Percentiles rank a stretch among this genome's conserved stretches.
Conservation (phyloP, 2,797 vertebrate genomes). For the Pteropus rufus region DNA sequence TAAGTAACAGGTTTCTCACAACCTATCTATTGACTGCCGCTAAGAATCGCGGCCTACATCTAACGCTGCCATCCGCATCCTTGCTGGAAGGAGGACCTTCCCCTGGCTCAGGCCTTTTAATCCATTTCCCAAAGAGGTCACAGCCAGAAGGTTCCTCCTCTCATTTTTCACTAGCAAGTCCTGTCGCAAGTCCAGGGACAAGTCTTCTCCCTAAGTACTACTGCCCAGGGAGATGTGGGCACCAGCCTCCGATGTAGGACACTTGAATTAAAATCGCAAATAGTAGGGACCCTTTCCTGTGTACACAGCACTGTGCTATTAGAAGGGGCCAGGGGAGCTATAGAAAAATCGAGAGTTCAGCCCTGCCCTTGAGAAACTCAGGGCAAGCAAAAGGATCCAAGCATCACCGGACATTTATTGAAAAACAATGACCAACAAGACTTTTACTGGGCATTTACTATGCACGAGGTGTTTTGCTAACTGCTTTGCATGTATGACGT, state of each 20-base stretch:
- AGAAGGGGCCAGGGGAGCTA: neutral
- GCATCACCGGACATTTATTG: too few relatives aligned
- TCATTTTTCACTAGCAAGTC: neutral
- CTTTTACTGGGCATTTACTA: neutral
- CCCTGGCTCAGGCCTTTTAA: neutral
- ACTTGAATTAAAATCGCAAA: neutral
- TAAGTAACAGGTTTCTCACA: neutral
- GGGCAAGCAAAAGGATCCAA: neutral
- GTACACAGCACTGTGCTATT: too few relatives aligned
- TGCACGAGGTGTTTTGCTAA: neutral
- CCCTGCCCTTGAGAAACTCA: neutral
- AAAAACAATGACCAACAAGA: neutral
- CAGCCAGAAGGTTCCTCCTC: neutral
- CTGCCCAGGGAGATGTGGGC: neutral
- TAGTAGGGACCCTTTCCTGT: neutral
- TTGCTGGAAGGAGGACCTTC: neutral
- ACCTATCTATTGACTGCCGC: fast-evolving
- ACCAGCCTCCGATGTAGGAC: too few relatives aligned
- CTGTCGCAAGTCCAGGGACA: neutral
- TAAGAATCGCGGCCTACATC: neutral
- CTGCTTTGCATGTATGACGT: neutral
- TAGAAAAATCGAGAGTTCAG: fast-evolving
- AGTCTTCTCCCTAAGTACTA: neutral
- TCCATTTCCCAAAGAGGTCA: neutral
- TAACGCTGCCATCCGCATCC: neutral